These are phyloP conservation scores for Branchipolynoe longqiensis DNA, from an alignment of 2,888 invertebrate genomes.

Conservation along the genomic window DNA sequence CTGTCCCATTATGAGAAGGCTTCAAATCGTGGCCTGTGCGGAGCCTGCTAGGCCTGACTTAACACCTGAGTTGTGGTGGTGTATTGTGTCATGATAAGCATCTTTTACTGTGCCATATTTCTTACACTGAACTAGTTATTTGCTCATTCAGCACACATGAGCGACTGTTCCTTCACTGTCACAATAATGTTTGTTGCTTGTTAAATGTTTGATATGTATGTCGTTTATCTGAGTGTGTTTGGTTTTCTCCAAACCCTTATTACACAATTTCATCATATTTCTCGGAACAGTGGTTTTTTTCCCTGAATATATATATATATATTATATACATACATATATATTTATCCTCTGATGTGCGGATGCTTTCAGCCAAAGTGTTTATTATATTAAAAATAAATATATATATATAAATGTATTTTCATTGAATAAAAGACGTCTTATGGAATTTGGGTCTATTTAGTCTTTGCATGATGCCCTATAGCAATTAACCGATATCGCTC, in stretches of 20 bases:
- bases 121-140: too few species aligned
- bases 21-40: too few species aligned
- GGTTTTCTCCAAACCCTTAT: neutral
- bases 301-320: too few species aligned
- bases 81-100: neutral
- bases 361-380: constrained; percentile 56
- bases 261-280: constrained; percentile 30
- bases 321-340: constrained; percentile 29
- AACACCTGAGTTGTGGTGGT: neutral
- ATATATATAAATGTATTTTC: constrained; percentile 34
- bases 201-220: neutral
- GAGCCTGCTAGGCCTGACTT: too few species aligned
- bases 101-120: too few species aligned
- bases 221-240: neutral
- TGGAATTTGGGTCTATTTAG: too few species aligned
- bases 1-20: too few species aligned
- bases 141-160: neutral
- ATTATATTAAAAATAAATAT: too few species aligned
- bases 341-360: constrained; percentile 47
- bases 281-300: constrained; percentile 24
- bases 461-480: too few species aligned
- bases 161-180: neutral
- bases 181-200: neutral
- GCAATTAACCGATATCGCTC: too few species aligned
- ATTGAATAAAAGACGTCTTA: constrained; percentile 44